Base-by-base conservation (phyloP, 2,888 invertebrate genomes). In the Coenonympha glycerion region DNA sequence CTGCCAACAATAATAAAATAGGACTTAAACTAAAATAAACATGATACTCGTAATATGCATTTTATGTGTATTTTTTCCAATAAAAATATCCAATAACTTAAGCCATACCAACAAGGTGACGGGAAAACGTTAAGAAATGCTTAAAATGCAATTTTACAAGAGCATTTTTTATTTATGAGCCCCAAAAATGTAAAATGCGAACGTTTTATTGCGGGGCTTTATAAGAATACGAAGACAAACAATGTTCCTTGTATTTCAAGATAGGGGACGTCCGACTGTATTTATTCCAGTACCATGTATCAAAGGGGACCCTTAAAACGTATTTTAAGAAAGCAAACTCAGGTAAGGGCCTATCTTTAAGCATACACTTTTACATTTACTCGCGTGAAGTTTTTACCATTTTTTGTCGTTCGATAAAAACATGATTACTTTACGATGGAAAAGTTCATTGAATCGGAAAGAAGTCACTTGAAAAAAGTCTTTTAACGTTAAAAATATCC, bases 101-200 rank as follows among this genome's bases (percentile, higher is more conserved):
- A 44, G 46, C 48, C 15, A 31, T 46, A 21, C 40, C 21, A 51
- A 68, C 74, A 79, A 82, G 77, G 79, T 83, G 79, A 73, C 75
- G 76, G 59, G 55, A 64, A 60, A 70, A 70, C 76, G 71, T 79
- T 81, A 69, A 76, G 74, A 83, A 79, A 82, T 81, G 82, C 84
- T 86, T 85, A 82, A 82, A 85, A 83, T 85, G 85, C 84, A 85
- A 87, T 87, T 85, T 85, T 80, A 81, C 76, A 71, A 71, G 73
- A 73, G 74, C 64, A 73, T 71, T 76, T 77, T 39, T 79, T 84
- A 85, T 85, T 85, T 84, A 84, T 84, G 80, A 71, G 71, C 79
- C 77, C 74, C 77, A 77, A 78, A 83, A 84, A 85, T 85, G 81
- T 82, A 80, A 85, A 85, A 84, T 82, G 78, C 79, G 80, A 84